Evolutionary conservation across 2,888 invertebrate species (phyloP).

Genomic region (Hirtodrosophila confusa): DNA sequence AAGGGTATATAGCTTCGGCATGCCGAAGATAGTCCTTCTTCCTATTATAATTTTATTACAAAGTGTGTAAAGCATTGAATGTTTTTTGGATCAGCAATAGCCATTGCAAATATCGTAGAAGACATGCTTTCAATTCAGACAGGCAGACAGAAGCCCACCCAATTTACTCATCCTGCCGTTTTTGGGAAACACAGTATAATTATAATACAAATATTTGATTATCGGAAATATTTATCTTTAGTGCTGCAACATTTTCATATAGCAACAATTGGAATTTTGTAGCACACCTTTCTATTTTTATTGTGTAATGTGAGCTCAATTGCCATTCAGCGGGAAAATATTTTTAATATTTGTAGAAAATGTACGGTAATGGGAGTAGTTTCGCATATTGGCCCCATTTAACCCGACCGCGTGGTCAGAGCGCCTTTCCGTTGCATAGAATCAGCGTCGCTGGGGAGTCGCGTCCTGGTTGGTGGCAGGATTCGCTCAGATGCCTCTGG

Average conservation of each 20-base stretch:
- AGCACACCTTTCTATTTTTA: slow-evolving; percentile 21
- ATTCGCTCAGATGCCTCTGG: slow-evolving; percentile 50
- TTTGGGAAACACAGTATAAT: no score
- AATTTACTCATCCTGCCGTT: no score
- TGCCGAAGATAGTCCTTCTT: no score
- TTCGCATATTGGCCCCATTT: slow-evolving; percentile 19
- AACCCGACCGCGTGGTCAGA: slow-evolving; percentile 46
- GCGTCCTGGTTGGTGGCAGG: slow-evolving; percentile 27
- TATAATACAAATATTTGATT: slow-evolving; percentile 2
- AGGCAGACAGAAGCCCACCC: no score
- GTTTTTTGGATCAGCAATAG: no score
- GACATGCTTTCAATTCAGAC: no score
- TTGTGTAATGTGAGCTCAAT: slow-evolving; percentile 10
- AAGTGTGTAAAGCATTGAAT: no score
- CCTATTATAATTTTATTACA: no score
- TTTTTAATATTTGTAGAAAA: slow-evolving; percentile 27
- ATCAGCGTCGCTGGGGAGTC: slow-evolving; percentile 21
- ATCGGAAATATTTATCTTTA: slow-evolving; percentile 9
- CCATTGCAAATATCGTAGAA: no score
- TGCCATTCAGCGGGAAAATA: slow-evolving; percentile 25
- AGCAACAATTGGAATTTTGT: slow-evolving; percentile 1
- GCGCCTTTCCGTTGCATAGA: slow-evolving; percentile 20
- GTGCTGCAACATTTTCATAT: slow-evolving; percentile 5
- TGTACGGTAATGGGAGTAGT: slow-evolving; percentile 1
- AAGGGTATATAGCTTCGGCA: no score